Conservation (phyloP, 2,888 invertebrate genomes). For the Aelia acuminata region DNA sequence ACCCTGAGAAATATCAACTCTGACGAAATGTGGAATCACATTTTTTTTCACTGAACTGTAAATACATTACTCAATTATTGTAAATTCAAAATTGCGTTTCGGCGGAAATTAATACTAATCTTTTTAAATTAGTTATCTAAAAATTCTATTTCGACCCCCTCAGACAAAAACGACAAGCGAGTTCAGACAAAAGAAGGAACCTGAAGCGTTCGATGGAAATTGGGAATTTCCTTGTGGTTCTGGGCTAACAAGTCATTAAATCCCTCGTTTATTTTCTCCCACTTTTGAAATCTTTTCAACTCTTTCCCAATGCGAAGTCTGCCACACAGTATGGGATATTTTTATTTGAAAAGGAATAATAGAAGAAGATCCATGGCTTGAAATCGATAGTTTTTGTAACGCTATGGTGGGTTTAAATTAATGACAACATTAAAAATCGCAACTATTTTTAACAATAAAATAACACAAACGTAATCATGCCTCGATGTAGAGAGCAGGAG, state of each 20-base stretch:
- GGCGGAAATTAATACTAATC: too few relatives aligned
- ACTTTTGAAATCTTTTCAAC: not conserved
- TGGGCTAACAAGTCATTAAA: not conserved
- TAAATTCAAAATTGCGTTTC: too few relatives aligned
- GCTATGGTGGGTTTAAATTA: too few relatives aligned
- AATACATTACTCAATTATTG: too few relatives aligned
- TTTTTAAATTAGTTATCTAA: not conserved
- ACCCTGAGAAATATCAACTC: too few relatives aligned
- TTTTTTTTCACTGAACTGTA: too few relatives aligned
- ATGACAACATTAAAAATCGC: too few relatives aligned
- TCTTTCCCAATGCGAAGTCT: not conserved
- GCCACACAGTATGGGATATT: not conserved
- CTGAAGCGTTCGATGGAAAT: not conserved
- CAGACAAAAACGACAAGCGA: not conserved
- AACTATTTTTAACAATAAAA: too few relatives aligned
- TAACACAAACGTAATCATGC: too few relatives aligned
- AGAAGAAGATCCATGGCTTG: not conserved
- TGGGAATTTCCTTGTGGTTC: not conserved
- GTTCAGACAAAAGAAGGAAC: not conserved
- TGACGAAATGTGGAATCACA: too few relatives aligned
- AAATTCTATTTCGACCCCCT: not conserved
- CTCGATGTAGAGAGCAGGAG: too few relatives aligned
- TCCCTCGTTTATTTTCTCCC: not conserved
- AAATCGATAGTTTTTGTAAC: too few relatives aligned
- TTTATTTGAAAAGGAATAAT: not conserved